Percentiles rank a stretch among this genome's conserved stretches.
phyloP scores from a whole-genome alignment of 2,797 vertebrate species.

The Scleropages formosus region DNA sequence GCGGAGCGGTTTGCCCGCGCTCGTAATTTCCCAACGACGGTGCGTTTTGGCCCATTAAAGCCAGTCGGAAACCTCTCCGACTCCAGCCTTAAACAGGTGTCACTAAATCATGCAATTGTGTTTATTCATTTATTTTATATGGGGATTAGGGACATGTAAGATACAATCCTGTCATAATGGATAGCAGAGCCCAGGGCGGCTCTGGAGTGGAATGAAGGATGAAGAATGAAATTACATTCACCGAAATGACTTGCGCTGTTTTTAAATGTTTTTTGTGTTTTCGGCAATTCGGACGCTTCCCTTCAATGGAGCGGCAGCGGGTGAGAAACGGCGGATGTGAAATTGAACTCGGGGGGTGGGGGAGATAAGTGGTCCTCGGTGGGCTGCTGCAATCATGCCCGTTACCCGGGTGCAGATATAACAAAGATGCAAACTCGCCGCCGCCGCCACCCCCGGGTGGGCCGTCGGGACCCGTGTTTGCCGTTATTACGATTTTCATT shows the following conservation, averaged over 20 bases:
- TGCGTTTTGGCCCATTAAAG: slow-evolving; percentile 32
- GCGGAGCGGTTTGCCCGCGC: neutral
- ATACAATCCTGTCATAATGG: slow-evolving; percentile 35
- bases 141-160: slow-evolving; percentile 35
- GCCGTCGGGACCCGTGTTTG: neutral
- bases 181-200: slow-evolving; percentile 30
- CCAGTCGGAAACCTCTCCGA: slow-evolving; percentile 3
- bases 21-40: too few species aligned
- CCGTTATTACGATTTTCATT: neutral
- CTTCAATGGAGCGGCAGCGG: slow-evolving; percentile 45
- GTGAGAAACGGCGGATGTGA: slow-evolving; percentile 43
- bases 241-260: slow-evolving; percentile 22
- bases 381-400: slow-evolving; percentile 28
- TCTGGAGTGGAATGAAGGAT: slow-evolving; percentile 42
- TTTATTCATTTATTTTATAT: neutral
- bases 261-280: slow-evolving; percentile 35
- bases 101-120: too few species aligned
- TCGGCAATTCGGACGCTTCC: slow-evolving; percentile 41
- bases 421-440: slow-evolving; percentile 12
- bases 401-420: slow-evolving; percentile 35
- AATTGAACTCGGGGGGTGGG: slow-evolving; percentile 40
- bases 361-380: slow-evolving; percentile 35
- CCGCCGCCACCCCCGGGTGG: slow-evolving; percentile 31
- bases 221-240: slow-evolving; percentile 40
- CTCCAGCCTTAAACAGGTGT: too few species aligned